These are phyloP conservation scores for Pangasius larnaudii DNA, from an alignment of 2,797 vertebrate genomes.

Conservation along the genomic window DNA sequence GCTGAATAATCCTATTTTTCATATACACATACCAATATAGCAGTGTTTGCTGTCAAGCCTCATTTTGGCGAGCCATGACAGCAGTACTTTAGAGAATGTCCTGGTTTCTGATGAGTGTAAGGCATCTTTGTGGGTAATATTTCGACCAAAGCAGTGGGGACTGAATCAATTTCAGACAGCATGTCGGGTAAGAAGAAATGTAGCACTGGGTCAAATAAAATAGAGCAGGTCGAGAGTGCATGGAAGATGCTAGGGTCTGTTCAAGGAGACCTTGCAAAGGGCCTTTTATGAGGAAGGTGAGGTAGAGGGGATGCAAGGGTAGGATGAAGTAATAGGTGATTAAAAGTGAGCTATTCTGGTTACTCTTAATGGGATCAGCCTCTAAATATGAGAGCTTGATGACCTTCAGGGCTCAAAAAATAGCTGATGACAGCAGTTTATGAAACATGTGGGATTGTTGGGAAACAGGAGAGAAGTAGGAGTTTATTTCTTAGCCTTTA, in stretches of 20 bases:
- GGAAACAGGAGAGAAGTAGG: constrained; percentile 53
- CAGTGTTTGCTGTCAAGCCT: constrained; percentile 34
- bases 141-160: constrained; percentile 27
- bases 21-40: constrained; percentile 35
- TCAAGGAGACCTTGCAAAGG: constrained; percentile 39
- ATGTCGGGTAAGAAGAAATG: constrained; percentile 44
- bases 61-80: constrained; percentile 24
- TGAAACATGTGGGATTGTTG: constrained; percentile 50
- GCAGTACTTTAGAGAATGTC: constrained; percentile 19
- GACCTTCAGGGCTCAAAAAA: constrained; percentile 17
- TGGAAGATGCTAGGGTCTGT: constrained; percentile 2
- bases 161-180: constrained; percentile 38
- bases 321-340: constrained; percentile 44
- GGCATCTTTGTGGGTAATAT: constrained; percentile 26
- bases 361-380: not conserved
- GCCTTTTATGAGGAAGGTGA: constrained; percentile 45
- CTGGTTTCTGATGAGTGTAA: constrained; percentile 18
- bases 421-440: constrained; percentile 30
- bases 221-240: constrained; percentile 32
- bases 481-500: constrained; percentile 51
- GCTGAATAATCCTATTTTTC: constrained; percentile 31
- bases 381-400: constrained; percentile 7
- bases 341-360: constrained; percentile 29
- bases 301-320: not conserved
- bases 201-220: constrained; percentile 47